Conservation (phyloP, 2,113 vertebrate genomes). For the Catagonus wagneri region DNA sequence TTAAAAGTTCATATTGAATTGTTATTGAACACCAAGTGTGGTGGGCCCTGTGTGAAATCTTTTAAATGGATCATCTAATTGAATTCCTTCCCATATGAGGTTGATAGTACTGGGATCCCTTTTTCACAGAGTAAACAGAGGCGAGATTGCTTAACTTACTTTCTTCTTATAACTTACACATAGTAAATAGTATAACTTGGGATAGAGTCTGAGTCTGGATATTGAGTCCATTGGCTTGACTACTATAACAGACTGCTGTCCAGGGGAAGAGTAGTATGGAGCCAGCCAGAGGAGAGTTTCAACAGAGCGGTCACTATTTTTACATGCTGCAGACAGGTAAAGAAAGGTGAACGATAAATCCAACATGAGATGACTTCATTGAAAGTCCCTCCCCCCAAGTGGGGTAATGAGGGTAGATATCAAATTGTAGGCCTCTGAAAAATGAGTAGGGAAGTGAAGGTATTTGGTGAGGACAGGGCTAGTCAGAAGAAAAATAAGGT, state of each 20-base stretch:
- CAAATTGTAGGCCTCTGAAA: background rate
- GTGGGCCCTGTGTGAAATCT: background rate
- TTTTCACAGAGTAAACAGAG: background rate
- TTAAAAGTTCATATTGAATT: background rate
- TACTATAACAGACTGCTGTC: background rate
- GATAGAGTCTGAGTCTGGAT: background rate
- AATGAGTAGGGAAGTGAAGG: background rate
- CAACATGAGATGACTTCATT: background rate
- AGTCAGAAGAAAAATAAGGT: background rate
- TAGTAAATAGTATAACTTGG: background rate
- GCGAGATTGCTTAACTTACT: background rate
- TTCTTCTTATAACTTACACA: background rate
- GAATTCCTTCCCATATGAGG: background rate
- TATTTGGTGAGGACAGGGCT: background rate
- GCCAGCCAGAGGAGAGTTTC: background rate
- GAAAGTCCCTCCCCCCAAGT: background rate
- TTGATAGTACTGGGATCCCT: background rate
- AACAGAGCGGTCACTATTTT: background rate
- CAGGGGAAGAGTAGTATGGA: background rate
- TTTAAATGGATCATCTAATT: slow-evolving; percentile 31
- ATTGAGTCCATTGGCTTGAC: background rate
- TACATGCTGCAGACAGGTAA: background rate
- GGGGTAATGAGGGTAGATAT: background rate
- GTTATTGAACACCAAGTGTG: background rate
- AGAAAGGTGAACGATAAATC: background rate